Percentiles rank a stretch among this genome's conserved stretches.
Conservation (phyloP, 1,140 invertebrate species). For the Cylas formicarius region DNA sequence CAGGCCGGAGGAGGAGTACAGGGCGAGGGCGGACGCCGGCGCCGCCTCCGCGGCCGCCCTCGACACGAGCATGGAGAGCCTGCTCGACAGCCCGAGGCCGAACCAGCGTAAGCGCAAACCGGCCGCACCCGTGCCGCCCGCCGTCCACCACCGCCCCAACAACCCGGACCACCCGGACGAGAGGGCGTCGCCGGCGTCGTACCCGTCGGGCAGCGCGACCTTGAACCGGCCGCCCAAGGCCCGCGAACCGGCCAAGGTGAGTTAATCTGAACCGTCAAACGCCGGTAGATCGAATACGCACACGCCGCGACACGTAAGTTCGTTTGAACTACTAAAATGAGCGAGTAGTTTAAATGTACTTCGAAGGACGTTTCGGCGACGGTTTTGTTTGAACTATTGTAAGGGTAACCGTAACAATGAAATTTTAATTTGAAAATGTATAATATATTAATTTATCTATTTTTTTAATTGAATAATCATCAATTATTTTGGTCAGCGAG, state of each 20-base stretch:
- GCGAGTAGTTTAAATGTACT: too few species aligned
- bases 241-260: conserved; percentile 11
- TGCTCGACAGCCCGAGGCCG: conserved; percentile 57
- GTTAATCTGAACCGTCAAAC: too few species aligned
- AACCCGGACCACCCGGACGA: conserved; percentile 42
- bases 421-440: too few species aligned
- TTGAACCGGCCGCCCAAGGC: conserved; percentile 29
- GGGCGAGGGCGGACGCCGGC: conserved; percentile 14
- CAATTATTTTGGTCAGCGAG: too few species aligned
- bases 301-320: too few species aligned
- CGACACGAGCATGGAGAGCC: conserved; percentile 46
- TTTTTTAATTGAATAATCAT: too few species aligned
- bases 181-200: conserved; percentile 14
- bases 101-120: conserved; percentile 62
- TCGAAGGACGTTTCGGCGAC: too few species aligned
- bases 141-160: conserved; percentile 47
- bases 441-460: too few species aligned
- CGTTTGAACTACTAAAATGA: too few species aligned
- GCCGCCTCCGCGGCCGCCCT: conserved; percentile 21
- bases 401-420: too few species aligned
- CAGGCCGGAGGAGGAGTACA: conserved; percentile 15
- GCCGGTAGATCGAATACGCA: background rate
- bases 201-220: conserved; percentile 25
- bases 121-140: conserved; percentile 45
- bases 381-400: too few species aligned